Conservation (phyloP, 2,888 invertebrate species). For the Druceiella hillmani region DNA sequence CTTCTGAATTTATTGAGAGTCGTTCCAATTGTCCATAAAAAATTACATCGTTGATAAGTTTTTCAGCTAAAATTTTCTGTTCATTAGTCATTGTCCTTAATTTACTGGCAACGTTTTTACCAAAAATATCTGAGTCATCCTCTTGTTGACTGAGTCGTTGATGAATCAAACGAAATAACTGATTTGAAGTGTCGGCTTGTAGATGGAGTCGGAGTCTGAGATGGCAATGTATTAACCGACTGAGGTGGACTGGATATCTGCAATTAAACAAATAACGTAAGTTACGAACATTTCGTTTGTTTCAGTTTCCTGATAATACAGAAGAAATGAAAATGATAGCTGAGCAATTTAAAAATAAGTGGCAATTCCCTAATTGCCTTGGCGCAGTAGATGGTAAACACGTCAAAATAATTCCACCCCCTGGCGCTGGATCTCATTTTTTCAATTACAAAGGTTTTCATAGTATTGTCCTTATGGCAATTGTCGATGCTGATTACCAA, state of each 20-base stretch:
- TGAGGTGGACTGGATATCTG: conserved; percentile 9
- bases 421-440: conserved; percentile 12
- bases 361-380: conserved; percentile 9
- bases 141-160: conserved; percentile 8
- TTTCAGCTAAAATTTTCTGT: conserved; percentile 17
- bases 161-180: conserved; percentile 8
- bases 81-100: conserved; percentile 15
- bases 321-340: conserved; percentile 13
- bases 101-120: conserved; percentile 16
- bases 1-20: conserved; percentile 3
- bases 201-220: conserved; percentile 5
- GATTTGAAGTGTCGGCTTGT: conserved; percentile 13
- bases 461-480: conserved; percentile 15
- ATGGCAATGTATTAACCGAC: conserved; percentile 9
- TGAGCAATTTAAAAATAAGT: conserved; percentile 11
- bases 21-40: conserved; percentile 6
- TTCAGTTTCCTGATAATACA: conserved; percentile 11
- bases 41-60: conserved; percentile 16
- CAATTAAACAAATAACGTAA: conserved; percentile 10
- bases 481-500: conserved; percentile 12
- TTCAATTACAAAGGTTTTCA: conserved; percentile 13
- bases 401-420: conserved; percentile 10
- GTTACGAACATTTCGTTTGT: conserved; percentile 9
- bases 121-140: too few relatives aligned
- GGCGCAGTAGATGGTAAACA: too few relatives aligned